phyloP scores from a whole-genome alignment of 2,888 invertebrate species.

The Calameuta filiformis region DNA sequence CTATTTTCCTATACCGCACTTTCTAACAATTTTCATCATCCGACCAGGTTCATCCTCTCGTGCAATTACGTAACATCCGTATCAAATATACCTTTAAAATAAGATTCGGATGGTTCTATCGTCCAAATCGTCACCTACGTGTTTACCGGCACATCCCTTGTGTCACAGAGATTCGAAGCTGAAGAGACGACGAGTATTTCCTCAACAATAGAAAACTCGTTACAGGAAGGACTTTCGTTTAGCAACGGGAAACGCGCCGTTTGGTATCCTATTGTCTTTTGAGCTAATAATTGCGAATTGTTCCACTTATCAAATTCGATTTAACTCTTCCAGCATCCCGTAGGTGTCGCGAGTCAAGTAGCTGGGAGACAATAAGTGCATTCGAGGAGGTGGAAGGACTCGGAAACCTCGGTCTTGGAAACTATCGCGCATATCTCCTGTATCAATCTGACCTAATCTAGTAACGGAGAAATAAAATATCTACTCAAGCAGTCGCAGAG shows the following conservation, averaged over 20 bases:
- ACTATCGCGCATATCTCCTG: not conserved
- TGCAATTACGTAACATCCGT: not conserved
- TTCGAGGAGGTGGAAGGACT: not conserved
- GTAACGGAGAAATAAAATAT: too few species aligned
- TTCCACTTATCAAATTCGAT: constrained; percentile 18
- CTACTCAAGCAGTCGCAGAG: too few species aligned
- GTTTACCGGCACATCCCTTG: too few species aligned
- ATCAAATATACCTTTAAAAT: not conserved
- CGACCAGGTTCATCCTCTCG: too few species aligned
- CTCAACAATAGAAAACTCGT: constrained; percentile 43
- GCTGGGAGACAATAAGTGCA: not conserved
- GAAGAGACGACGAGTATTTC: too few species aligned
- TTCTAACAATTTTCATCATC: not conserved
- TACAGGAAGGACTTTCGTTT: constrained; percentile 23
- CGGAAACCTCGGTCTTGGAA: not conserved
- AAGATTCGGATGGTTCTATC: not conserved
- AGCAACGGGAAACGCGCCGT: not conserved
- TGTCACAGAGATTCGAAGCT: too few species aligned
- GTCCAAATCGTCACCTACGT: too few species aligned
- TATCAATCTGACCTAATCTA: not conserved
- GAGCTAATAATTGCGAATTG: constrained; percentile 21
- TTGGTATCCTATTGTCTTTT: constrained; percentile 9
- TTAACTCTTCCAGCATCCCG: not conserved
- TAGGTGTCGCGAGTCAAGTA: not conserved
- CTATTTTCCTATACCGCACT: not conserved